Conservation (phyloP, 2,888 invertebrate species). For the Hybos culiciformis region DNA sequence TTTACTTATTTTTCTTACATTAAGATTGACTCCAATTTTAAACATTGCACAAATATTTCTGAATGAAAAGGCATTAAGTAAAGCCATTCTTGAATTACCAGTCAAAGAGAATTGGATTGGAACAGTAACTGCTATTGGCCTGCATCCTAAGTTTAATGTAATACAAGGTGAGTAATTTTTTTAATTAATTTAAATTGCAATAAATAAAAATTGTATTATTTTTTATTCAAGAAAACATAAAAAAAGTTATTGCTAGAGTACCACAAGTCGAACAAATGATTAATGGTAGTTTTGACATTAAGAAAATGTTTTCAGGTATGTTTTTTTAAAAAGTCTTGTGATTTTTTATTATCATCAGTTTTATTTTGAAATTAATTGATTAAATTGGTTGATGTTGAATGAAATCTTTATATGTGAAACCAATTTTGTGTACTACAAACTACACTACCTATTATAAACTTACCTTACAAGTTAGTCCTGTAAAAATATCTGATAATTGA, state of each 20-base stretch:
- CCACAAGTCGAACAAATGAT: conserved; percentile 27
- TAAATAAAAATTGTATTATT: conserved; percentile 5
- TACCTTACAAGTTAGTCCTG: too few species aligned
- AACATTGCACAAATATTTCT: conserved; percentile 33
- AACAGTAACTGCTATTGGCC: conserved; percentile 29
- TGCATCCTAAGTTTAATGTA: conserved; percentile 27
- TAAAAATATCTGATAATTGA: too few species aligned
- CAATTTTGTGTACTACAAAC: too few species aligned
- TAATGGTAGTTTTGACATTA: conserved; percentile 30
- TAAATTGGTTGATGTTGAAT: too few species aligned
- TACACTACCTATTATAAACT: too few species aligned
- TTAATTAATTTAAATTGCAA: too few species aligned
- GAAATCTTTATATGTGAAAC: too few species aligned
- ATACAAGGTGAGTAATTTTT: conserved; percentile 27
- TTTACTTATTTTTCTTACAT: conserved; percentile 1
- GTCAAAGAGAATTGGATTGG: conserved; percentile 30
- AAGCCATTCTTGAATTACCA: conserved; percentile 29
- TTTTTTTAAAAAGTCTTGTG: neutral
- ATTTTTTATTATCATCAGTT: too few species aligned
- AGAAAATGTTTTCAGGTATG: conserved; percentile 30
- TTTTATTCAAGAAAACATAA: conserved; percentile 21
- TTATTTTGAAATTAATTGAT: too few species aligned
- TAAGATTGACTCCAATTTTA: conserved; percentile 28
- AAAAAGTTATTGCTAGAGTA: conserved; percentile 23
- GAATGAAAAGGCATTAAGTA: conserved; percentile 29